Conservation (phyloP, 2,888 invertebrate species). For the Leucophenga montana region DNA sequence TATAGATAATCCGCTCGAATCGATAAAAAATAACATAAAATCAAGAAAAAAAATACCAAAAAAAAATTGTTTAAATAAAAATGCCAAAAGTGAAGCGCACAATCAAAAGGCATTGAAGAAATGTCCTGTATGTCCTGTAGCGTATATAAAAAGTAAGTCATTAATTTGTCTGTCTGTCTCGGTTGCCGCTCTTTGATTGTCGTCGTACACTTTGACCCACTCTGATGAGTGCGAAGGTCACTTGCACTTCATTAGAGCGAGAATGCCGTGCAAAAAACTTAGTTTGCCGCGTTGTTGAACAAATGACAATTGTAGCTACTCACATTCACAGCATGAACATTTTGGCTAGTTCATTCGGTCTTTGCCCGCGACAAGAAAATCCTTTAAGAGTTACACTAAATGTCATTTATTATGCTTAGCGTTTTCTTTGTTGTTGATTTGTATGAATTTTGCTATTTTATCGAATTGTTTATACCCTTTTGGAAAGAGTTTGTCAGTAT, state of each 20-base stretch:
- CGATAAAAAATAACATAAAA: conserved; percentile 1
- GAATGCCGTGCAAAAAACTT: neutral
- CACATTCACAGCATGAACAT: conserved; percentile 17
- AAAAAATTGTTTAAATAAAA: neutral
- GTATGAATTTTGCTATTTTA: neutral
- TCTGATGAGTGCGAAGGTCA: conserved; percentile 12
- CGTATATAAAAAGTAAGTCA: conserved; percentile 2
- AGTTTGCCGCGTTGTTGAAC: neutral
- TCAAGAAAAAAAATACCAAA: neutral
- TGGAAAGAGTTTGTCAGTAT: too few species aligned
- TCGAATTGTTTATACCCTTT: too few species aligned
- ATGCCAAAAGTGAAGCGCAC: conserved; percentile 8
- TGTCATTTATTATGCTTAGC: conserved; percentile 16
- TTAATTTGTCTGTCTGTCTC: conserved; percentile 15
- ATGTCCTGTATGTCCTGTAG: neutral
- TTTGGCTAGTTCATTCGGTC: neutral
- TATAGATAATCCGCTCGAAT: neutral
- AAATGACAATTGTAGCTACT: conserved; percentile 6
- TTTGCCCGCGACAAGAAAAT: neutral
- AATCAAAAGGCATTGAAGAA: conserved; percentile 27
- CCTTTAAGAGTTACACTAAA: conserved; percentile 3
- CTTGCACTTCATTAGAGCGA: conserved; percentile 20
- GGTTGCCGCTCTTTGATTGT: conserved; percentile 9
- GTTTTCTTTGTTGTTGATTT: neutral
- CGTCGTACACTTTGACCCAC: conserved; percentile 16